These are phyloP conservation scores for Drosophila cardini DNA, from an alignment of 1,140 invertebrate species.

Conservation along the genomic window DNA sequence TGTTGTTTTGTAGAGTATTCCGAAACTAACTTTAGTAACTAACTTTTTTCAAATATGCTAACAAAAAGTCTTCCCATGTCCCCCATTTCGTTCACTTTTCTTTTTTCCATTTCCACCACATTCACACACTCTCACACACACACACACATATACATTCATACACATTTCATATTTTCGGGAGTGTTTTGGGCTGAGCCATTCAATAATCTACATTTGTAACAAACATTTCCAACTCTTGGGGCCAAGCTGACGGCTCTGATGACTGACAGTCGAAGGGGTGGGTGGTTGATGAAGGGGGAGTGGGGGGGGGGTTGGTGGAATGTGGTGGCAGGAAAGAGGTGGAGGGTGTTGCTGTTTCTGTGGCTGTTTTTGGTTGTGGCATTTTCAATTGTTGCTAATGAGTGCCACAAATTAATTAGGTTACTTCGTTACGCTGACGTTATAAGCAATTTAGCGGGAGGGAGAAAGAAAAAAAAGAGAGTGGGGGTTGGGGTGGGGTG, in stretches of 20 bases:
- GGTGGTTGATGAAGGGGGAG: not conserved
- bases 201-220: constrained; percentile 53
- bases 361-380: constrained; percentile 59
- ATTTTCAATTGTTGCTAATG: constrained; percentile 82
- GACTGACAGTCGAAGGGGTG: constrained; percentile 27
- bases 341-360: not conserved
- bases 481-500: not conserved
- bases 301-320: not conserved
- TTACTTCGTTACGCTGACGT: constrained; percentile 79
- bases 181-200: constrained; percentile 27
- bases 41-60: constrained; percentile 18
- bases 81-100: too few relatives aligned
- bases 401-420: constrained; percentile 83
- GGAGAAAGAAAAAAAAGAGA: not conserved
- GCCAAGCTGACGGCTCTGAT: constrained; percentile 40
- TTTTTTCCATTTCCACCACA: not conserved
- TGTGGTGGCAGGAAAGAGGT: too few relatives aligned
- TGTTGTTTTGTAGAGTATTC: constrained; percentile 6
- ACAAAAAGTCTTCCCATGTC: constrained; percentile 3
- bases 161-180: constrained; percentile 32
- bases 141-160: constrained; percentile 8
- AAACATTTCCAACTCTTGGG: constrained; percentile 64
- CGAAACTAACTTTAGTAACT: not conserved
- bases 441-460: constrained; percentile 14
- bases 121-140: not conserved